Percentiles rank a stretch among this genome's conserved stretches.
Evolutionary conservation across 2,888 invertebrate species (phyloP).

Genomic region (Rhingia rostrata): DNA sequence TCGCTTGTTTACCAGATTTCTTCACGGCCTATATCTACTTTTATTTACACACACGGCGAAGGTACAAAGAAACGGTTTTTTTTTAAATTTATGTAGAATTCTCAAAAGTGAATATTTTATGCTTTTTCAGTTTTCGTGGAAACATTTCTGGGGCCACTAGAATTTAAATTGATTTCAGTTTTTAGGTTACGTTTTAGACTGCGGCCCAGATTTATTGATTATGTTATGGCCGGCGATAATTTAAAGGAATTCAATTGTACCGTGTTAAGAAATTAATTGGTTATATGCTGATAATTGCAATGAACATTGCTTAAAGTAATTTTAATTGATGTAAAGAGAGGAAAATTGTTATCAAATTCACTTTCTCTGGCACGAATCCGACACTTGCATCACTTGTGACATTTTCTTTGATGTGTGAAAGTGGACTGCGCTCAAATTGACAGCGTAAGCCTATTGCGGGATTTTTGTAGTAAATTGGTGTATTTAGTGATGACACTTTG

Average conservation of each 20-base stretch:
- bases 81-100: conserved; percentile 28
- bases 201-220: conserved; percentile 37
- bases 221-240: conserved; percentile 1
- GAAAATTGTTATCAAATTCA: conserved; percentile 51
- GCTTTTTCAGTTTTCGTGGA: conserved; percentile 42
- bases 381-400: conserved; percentile 51
- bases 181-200: conserved; percentile 56
- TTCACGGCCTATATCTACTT: conserved; percentile 2
- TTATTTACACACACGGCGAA: conserved; percentile 3
- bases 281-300: not conserved
- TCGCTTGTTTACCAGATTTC: conserved; percentile 1
- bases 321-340: conserved; percentile 13
- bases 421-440: conserved; percentile 24
- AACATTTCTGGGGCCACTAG: conserved; percentile 56
- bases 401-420: conserved; percentile 7
- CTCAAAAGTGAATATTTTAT: conserved; percentile 18
- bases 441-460: not conserved
- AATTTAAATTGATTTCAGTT: conserved; percentile 40
- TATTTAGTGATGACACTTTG: not conserved
- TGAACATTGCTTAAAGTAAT: not conserved
- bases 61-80: not conserved
- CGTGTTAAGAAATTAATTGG: not conserved
- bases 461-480: conserved; percentile 12
- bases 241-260: not conserved
- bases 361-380: conserved; percentile 50